A percentile compares a stretch with the other conserved stretches of the same genome.
These are phyloP conservation scores for Folsomia manolachei DNA, from an alignment of 2,888 invertebrate species.

Conservation along the genomic window DNA sequence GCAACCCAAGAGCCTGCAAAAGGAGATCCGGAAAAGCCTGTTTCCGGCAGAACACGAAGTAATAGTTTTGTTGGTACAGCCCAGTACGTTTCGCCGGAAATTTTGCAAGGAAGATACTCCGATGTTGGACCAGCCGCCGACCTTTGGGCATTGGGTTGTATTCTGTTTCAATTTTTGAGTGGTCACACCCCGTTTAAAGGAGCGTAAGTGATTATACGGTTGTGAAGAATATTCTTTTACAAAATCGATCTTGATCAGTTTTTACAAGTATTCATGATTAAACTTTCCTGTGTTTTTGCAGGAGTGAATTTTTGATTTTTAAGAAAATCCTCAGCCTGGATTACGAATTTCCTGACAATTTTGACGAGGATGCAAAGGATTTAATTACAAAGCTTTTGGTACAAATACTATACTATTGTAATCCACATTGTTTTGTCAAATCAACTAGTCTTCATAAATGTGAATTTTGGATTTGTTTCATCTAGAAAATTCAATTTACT, in stretches of 20 bases:
- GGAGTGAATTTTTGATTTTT: conserved; percentile 92
- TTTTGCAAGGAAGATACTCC: conserved; percentile 72
- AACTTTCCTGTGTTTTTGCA: no score
- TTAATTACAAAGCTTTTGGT: conserved; percentile 80
- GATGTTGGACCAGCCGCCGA: conserved; percentile 72
- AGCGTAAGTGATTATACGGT: no score
- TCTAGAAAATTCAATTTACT: conserved; percentile 63
- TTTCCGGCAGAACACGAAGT: conserved; percentile 56
- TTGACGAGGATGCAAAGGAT: conserved; percentile 79
- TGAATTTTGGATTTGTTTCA: conserved; percentile 11
- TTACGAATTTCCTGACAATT: conserved; percentile 89
- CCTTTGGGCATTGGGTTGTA: conserved; percentile 96
- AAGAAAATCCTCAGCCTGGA: conserved; percentile 89
- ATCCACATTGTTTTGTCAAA: no score
- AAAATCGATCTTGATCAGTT: no score
- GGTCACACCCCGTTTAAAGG: conserved; percentile 90
- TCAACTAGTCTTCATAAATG: neutral
- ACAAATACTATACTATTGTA: no score
- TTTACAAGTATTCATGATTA: no score
- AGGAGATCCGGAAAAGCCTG: conserved; percentile 7
- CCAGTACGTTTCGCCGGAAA: conserved; percentile 97
- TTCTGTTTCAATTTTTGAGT: conserved; percentile 93
- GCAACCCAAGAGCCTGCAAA: neutral
- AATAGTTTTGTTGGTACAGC: conserved; percentile 97
- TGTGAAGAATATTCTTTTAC: no score